Percentiles rank a stretch among this genome's conserved stretches.
These are phyloP conservation scores for Pterostichus niger DNA, from an alignment of 2,888 invertebrate species.

Conservation along the genomic window DNA sequence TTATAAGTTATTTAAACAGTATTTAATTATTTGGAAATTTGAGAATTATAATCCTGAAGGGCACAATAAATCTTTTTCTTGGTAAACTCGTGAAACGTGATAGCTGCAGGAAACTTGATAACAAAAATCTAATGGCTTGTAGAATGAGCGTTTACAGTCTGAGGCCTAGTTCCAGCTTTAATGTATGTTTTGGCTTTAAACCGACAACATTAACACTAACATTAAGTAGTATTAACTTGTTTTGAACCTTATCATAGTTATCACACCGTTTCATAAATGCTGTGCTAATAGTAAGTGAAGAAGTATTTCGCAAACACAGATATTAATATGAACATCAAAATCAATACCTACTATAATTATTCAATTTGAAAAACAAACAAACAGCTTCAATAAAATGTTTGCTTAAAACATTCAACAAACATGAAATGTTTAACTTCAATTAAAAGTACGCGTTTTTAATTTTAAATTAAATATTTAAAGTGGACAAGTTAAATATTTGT, in stretches of 20 bases:
- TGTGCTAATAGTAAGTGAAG: neutral
- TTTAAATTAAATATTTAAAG: neutral
- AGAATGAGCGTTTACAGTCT: neutral
- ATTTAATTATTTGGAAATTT: slow-evolving; percentile 50
- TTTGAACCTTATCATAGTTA: neutral
- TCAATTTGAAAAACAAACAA: slow-evolving; percentile 4
- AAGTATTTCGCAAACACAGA: neutral
- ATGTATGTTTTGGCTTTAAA: slow-evolving; percentile 39
- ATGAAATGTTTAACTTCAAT: slow-evolving; percentile 6
- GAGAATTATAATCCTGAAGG: slow-evolving; percentile 7
- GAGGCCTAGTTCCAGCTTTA: slow-evolving; percentile 31
- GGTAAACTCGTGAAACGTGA: slow-evolving; percentile 31
- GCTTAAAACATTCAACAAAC: neutral
- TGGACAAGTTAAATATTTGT: neutral
- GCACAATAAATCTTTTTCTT: slow-evolving; percentile 38
- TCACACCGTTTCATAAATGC: slow-evolving; percentile 5
- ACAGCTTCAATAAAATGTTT: neutral
- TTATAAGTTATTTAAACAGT: slow-evolving; percentile 37
- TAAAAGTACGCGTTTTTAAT: neutral
- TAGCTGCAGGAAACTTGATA: slow-evolving; percentile 44
- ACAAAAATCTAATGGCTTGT: slow-evolving; percentile 38
- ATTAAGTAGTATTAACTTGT: slow-evolving; percentile 38
- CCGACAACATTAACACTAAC: slow-evolving; percentile 17
- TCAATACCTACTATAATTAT: too few species aligned
- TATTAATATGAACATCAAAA: too few species aligned